These are phyloP conservation scores for Pantherophis alleghaniensis DNA, from an alignment of 2,797 vertebrate species.

Conservation along the genomic window DNA sequence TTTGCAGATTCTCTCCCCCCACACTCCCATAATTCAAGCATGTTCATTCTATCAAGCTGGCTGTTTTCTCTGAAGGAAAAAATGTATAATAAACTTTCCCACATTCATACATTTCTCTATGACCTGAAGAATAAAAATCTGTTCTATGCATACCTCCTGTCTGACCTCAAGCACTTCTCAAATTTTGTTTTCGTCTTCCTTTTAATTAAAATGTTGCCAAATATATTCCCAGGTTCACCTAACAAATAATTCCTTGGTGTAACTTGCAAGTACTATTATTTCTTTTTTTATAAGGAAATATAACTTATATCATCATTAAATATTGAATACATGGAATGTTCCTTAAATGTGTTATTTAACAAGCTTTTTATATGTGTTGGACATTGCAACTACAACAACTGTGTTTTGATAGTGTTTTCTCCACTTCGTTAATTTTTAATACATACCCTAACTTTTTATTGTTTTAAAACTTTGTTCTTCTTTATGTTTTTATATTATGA, in stretches of 20 bases:
- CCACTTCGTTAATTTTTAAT: background rate
- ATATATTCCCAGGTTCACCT: background rate
- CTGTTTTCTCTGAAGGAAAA: background rate
- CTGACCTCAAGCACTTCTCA: background rate
- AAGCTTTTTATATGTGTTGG: background rate
- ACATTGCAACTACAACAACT: background rate
- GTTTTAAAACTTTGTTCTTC: background rate
- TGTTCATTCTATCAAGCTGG: background rate
- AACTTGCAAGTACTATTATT: background rate
- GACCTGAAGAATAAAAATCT: background rate
- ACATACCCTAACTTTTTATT: background rate
- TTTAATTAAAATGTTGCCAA: background rate
- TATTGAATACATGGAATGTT: background rate
- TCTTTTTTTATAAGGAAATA: slow-evolving; percentile 14
- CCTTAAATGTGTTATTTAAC: background rate
- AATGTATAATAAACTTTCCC: background rate
- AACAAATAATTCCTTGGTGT: background rate
- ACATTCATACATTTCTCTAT: background rate
- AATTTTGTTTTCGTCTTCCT: background rate
- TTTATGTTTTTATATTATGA: background rate
- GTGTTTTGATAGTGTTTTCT: background rate
- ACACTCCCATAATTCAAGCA: background rate
- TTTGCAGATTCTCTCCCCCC: background rate
- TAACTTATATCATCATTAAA: background rate
- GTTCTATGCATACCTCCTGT: background rate